Base-by-base conservation (phyloP, 2,888 invertebrate species). In the Malacosoma neustria region DNA sequence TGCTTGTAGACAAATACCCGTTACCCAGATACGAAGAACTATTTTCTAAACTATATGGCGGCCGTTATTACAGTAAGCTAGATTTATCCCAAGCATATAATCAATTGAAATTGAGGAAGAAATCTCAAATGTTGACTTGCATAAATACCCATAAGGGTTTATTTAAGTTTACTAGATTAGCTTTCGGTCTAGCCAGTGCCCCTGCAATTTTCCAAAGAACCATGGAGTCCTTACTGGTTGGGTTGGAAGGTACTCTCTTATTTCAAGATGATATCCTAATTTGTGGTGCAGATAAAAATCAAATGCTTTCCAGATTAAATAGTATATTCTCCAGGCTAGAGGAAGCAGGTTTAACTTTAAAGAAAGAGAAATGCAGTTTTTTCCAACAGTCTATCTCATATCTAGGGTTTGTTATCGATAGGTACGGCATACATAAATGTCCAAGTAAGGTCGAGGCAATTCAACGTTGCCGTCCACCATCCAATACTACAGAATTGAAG, bases 361-460 rank as follows among this genome's bases (percentile, higher is more conserved):
- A 22, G 5, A 22, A 22, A 22, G 22, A 22, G 3, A 22, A 22
- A 22, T 22, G 22, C 7, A 22, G 7, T 7, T 7, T 30, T 11
- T 30, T 38, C 9, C 34, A 34, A 29, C 5, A 22, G 5, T 22
- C 22, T 2, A 1, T 22, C 13, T 29, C 29, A 3, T 34, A 34
- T 13, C 13, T 34, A 3, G 13, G 29, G 2, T 34, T 29, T n/a
- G 29, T 34, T 5, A 34, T 34, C 13, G 34, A 34, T 5, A 34
- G 29, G 29, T 29, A 29, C 13, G 29, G 34, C 9, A 12, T 34
- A 7, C 29, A 13, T 12, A 34, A 34, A 29, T 13, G 13, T 4
- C 29, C 29, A 3, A 2, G 3, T 13, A 34, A 34, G 9, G 34
- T 34, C 9, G 12, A 22, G 29, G 15, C 33, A 11, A 34, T 34